Base-by-base conservation (phyloP, 1,140 invertebrate genomes). In the Apolygus lucorum region DNA sequence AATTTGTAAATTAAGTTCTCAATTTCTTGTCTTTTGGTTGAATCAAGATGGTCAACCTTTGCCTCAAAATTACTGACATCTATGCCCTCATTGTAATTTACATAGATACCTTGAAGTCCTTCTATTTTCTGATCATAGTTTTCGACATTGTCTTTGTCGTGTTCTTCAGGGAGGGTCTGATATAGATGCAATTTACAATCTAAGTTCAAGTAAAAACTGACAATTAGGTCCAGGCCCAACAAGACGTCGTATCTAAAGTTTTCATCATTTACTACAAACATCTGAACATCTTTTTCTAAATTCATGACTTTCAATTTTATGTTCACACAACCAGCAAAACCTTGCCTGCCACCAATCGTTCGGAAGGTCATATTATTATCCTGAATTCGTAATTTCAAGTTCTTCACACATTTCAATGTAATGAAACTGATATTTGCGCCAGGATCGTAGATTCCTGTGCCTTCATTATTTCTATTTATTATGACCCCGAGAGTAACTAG, bases 151-250 rank as follows among this genome's bases (percentile, higher is more conserved):
- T 8, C 22, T 25, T 14, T 22, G 8, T 68, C 52, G n/a, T n/a
- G n/a, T 68, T 75, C 25, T 72, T 77, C 77, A 72, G 71, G 73
- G 65, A 71, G 13, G 63, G 70, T 74, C 63, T 68, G 72, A 63
- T 25, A 67, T 62, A 73, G 70, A 69, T 70, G 63, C 70, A 74
- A 68, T 22, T 74, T 66, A 68, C 70, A 68, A 71, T 74, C 71
- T 68, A 72, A 70, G 52, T 70, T 69, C 42, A 74, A 54, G 64
- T 67, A 34, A 62, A 72, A 74, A 62, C 69, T 68, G 65, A 68
- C 59, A 70, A 74, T 74, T n/a, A 68, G 29, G 68, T 74, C 71
- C 54, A 74, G 63, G 28, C 73, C 73, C 28, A 74, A 71, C 52
- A 74, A 26, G 27, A 72, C 65, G 68, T 73, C 72, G 67, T 72